A percentile compares a stretch with the other conserved stretches of the same genome.
Conservation (phyloP, 2,888 invertebrate genomes). For the Phyllotreta cruciferae region DNA sequence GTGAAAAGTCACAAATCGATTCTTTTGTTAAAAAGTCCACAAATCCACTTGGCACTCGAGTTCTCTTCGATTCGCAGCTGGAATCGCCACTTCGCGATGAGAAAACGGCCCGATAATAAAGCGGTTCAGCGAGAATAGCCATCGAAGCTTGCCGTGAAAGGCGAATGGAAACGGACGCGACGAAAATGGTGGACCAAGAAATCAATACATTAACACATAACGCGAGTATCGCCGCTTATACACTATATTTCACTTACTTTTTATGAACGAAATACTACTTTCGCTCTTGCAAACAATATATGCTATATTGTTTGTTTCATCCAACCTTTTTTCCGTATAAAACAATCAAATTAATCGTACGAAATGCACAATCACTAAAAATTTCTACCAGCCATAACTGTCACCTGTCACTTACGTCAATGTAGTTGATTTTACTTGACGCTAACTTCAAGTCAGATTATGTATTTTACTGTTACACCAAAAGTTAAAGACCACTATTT, state of each 20-base stretch:
- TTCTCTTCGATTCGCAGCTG: conserved; percentile 19
- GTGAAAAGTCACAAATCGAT: conserved; percentile 30
- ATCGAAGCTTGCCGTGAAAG: conserved; percentile 37
- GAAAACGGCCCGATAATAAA: conserved; percentile 27
- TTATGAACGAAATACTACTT: conserved; percentile 42
- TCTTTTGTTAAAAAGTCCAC: conserved; percentile 18
- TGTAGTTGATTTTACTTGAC: too few relatives aligned
- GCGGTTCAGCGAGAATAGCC: conserved; percentile 23
- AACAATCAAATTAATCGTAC: too few relatives aligned
- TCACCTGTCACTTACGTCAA: too few relatives aligned
- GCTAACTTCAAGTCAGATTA: too few relatives aligned
- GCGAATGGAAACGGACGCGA: conserved; percentile 35
- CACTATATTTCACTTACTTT: conserved; percentile 47
- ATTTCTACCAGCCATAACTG: too few relatives aligned
- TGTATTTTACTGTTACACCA: too few relatives aligned
- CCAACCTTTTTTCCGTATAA: conserved; percentile 7
- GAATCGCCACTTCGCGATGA: conserved; percentile 34
- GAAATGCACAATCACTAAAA: too few relatives aligned
- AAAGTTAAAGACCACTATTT: too few relatives aligned
- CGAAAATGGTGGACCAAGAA: conserved; percentile 39
- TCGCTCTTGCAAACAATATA: conserved; percentile 39
- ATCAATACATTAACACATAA: conserved; percentile 45
- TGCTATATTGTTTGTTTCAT: conserved; percentile 25
- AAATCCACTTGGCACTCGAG: conserved; percentile 39
- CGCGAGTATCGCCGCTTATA: conserved; percentile 41